Percentiles rank a stretch among this genome's conserved stretches.
phyloP scores from a whole-genome alignment of 2,888 invertebrate species.

The Noctua comes region DNA sequence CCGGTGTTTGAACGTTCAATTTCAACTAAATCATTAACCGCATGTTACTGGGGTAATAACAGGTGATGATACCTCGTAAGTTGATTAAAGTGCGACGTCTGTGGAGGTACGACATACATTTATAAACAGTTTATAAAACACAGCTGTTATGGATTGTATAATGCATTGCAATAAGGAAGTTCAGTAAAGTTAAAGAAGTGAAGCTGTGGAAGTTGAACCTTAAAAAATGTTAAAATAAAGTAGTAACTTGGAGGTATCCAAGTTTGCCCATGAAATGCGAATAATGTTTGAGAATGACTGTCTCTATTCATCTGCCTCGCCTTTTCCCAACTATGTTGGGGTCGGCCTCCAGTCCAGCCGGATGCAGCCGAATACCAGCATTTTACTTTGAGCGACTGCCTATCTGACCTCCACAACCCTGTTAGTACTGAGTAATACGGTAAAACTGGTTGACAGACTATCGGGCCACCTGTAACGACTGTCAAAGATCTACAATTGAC shows the following conservation, averaged over 20 bases:
- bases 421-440: too few relatives aligned
- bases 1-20: constrained; percentile 67
- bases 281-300: neutral
- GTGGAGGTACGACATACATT: constrained; percentile 18
- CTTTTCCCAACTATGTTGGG: too few relatives aligned
- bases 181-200: neutral
- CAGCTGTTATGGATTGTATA: neutral
- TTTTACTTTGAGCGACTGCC: too few relatives aligned
- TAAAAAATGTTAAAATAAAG: neutral
- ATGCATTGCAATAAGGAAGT: neutral
- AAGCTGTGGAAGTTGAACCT: neutral
- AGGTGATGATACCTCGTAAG: constrained; percentile 66
- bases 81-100: constrained; percentile 53
- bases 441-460: too few relatives aligned
- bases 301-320: too few relatives aligned
- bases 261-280: neutral
- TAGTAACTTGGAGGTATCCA: too few relatives aligned
- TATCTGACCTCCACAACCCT: too few relatives aligned
- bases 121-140: constrained; percentile 28
- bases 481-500: too few relatives aligned
- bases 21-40: constrained; percentile 69
- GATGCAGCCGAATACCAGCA: too few relatives aligned
- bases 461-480: too few relatives aligned
- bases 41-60: constrained; percentile 70
- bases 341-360: too few relatives aligned